These are phyloP conservation scores for Tryphoninae sp. DNA, from an alignment of 2,888 invertebrate species.

Conservation along the genomic window DNA sequence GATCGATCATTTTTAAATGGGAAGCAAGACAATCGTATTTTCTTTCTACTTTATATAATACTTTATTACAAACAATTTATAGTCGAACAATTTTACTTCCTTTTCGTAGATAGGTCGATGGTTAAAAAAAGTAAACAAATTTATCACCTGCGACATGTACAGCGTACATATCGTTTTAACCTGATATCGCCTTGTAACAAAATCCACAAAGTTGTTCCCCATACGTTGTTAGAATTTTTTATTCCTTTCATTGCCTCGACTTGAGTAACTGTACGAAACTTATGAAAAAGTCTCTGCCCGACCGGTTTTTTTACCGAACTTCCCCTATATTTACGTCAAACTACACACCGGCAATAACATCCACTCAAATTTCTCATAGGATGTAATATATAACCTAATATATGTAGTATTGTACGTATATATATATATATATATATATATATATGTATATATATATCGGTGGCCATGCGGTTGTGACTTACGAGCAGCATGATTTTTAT, in stretches of 20 bases:
- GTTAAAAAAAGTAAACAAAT: no score
- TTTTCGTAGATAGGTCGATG: no score
- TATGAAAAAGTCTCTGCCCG: conserved; percentile 10
- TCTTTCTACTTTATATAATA: no score
- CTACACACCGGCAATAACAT: conserved; percentile 26
- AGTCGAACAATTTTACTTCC: no score
- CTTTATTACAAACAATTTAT: no score
- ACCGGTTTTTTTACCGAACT: conserved; percentile 9
- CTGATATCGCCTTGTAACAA: not conserved
- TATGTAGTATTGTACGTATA: conserved; percentile 33
- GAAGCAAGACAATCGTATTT: no score
- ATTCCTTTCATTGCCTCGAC: not conserved
- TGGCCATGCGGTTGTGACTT: conserved; percentile 39
- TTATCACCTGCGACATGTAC: no score
- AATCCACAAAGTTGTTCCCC: conserved; percentile 9
- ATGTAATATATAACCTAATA: conserved; percentile 31
- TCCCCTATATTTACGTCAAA: conserved; percentile 24
- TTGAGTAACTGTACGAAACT: conserved; percentile 29
- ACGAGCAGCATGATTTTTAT: conserved; percentile 56
- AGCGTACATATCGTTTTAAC: no score
- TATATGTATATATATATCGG: conserved; percentile 12
- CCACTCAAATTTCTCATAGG: conserved; percentile 32
- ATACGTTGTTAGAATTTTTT: conserved; percentile 16
- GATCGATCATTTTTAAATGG: no score
- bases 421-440: conserved; percentile 10